Conservation (phyloP, 64 coral and sea anemone species). For the Exaiptasia diaphana region DNA sequence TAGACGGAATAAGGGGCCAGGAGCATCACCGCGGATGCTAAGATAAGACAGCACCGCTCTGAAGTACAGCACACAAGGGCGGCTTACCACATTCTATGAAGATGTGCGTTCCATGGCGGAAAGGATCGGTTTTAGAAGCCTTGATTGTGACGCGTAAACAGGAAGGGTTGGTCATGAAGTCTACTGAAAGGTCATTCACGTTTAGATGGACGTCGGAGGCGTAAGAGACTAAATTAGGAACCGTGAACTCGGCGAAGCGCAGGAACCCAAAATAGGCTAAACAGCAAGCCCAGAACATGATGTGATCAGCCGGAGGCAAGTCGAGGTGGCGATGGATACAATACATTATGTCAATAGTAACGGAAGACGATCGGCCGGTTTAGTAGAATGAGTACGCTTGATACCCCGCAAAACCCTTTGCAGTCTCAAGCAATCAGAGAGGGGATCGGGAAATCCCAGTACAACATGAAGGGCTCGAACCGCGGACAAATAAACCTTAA, state of each 20-base stretch:
- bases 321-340: not conserved
- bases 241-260: not conserved
- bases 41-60: not conserved
- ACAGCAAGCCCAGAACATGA: slow-evolving; percentile 4
- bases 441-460: not conserved
- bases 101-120: not conserved
- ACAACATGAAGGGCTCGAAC: not conserved
- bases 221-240: not conserved
- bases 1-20: not conserved
- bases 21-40: not conserved
- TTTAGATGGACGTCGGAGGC: not conserved
- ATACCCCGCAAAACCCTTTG: slow-evolving; percentile 10
- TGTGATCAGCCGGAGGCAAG: not conserved
- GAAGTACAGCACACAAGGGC: not conserved
- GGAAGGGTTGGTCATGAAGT: not conserved
- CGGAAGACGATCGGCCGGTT: not conserved
- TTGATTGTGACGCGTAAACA: not conserved
- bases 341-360: not conserved
- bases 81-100: not conserved
- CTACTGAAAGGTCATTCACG: not conserved
- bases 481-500: slow-evolving; percentile 16
- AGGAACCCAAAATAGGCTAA: not conserved
- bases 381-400: not conserved
- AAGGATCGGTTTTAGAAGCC: not conserved
- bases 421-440: not conserved